Evolutionary conservation across 2,888 invertebrate genomes (phyloP), one percentile per base, ranked within the genome.

Genomic region (Ectemnius cavifrons): DNA sequence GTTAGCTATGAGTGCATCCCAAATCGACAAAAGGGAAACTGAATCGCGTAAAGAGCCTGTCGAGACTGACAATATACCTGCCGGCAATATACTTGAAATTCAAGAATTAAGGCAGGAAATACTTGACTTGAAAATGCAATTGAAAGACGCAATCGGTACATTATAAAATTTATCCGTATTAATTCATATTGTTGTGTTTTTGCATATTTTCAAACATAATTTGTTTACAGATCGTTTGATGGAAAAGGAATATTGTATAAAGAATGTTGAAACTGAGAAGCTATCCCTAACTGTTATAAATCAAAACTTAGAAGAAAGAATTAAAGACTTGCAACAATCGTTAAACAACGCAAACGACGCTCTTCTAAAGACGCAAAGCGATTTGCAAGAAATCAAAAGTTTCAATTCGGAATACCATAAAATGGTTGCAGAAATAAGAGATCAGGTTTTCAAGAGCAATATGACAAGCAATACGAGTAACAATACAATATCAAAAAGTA

Each of bases 1-100:
- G 8, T 65, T 88, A 49, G 75, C 81, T 45, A 64, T 86, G 62
- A 86, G 82, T 68, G 59, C 77, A 49, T 59, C 73, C 14, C 85
- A 81, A 64, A 61, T 49, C 4, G 78, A 67, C 58, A 66, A 47
- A 20, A 73, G 64, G 4, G 64, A 65, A 2, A 66, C 18, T 60
- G 74, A 76, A 64, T 37, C 52, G 18, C 23, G 58, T 62, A 75
- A 72, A 37, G 57, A 23, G 27, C 45, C 49, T 16, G 62, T 67
- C n/a, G 18, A 13, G 18, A 46, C 13, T 49, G 63, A 75, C 27
- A 46, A 75, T 61, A 49, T 2, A 4, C 14, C 46, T 14, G 28
- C 47, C 28, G 73, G 72, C n/a, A 67, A 69, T 57, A 57, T 23
- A 14, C n/a, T 11, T 8, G 79, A 82, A 52, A 60, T 76, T 57